Base-by-base conservation (phyloP, 1,140 invertebrate species). In the Zaprionus nigranus region DNA sequence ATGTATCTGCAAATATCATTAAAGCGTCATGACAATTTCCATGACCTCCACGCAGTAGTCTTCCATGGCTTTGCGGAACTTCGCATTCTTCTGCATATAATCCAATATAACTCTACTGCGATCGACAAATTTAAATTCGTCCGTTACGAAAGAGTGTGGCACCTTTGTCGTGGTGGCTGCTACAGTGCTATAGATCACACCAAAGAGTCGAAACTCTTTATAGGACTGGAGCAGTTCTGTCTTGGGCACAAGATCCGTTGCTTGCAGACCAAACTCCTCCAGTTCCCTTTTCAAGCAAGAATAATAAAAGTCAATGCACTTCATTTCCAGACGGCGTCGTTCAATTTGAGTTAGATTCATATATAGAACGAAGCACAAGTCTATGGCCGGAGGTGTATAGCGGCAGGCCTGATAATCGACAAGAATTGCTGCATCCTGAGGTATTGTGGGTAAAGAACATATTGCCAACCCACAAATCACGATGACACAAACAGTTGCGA, bases 401-500 rank as follows among this genome's bases (percentile, higher is more conserved):
- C 93, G 92, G 6, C 93, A 77, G 9, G 94, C 91, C 87, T 95
- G 95, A 78, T 94, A 95, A 78, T 96, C 95, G 2, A 96, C 93
- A 0, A 96, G 79, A 5, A 94, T 56, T 61, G 94, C 95, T 0
- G 94, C 88, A 5, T 20, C 28, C 2, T 62, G 11, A 5, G 30
- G 15, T 26, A 61, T 7, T 1, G 34, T 57, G 93, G 95, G 61
- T n/a, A 78, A 94, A 95, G 68, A 95, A 91, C 0, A 95, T 77
- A 78, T 96, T 96, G 61, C 94, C 95, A 26, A 93, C 93, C 95
- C 95, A 95, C 2, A 95, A 88, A 91, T 96, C 94, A 0, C 94
- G 94, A 88, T 95, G 95, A 56, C 93, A 94, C 5, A 95, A 79
- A 0, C 95, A 95, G 67, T 95, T 95, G 9, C 65, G 66, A 43